Conservation (phyloP, 2,797 vertebrate genomes). For the Heterohyrax brucei region DNA sequence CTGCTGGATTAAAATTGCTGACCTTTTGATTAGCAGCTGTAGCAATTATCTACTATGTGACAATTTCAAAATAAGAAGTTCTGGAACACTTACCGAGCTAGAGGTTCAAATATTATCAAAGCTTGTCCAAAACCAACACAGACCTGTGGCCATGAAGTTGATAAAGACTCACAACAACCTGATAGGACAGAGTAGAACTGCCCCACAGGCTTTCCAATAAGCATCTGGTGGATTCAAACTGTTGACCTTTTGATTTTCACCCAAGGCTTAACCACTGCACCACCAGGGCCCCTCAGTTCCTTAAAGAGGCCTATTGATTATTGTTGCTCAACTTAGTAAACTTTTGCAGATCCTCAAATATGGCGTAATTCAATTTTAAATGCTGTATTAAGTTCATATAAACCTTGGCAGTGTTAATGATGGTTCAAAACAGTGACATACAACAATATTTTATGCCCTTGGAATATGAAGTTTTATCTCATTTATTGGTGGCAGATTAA, state of each 20-base stretch:
- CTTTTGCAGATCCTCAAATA: background rate
- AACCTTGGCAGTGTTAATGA: background rate
- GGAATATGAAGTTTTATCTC: background rate
- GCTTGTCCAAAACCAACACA: background rate
- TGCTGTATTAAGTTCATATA: background rate
- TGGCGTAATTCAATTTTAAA: conserved; percentile 10
- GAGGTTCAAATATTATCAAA: background rate
- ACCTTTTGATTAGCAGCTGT: too few species aligned
- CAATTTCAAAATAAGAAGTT: conserved; percentile 50
- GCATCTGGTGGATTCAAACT: too few species aligned
- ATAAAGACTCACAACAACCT: too few species aligned
- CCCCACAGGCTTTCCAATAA: too few species aligned
- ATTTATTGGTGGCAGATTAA: background rate
- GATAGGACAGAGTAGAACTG: too few species aligned
- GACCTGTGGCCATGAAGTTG: too few species aligned
- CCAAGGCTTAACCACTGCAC: too few species aligned
- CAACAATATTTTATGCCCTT: background rate
- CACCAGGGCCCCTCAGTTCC: background rate
- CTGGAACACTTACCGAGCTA: background rate
- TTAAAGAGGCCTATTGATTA: background rate
- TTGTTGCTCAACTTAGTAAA: conserved; percentile 6
- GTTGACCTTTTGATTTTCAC: too few species aligned
- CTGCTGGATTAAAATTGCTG: too few species aligned
- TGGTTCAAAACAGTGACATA: background rate
- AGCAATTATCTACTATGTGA: too few species aligned